Percentiles rank a stretch among this genome's conserved stretches.
These are phyloP conservation scores for Halesus radiatus DNA, from an alignment of 1,140 invertebrate species.

Conservation along the genomic window DNA sequence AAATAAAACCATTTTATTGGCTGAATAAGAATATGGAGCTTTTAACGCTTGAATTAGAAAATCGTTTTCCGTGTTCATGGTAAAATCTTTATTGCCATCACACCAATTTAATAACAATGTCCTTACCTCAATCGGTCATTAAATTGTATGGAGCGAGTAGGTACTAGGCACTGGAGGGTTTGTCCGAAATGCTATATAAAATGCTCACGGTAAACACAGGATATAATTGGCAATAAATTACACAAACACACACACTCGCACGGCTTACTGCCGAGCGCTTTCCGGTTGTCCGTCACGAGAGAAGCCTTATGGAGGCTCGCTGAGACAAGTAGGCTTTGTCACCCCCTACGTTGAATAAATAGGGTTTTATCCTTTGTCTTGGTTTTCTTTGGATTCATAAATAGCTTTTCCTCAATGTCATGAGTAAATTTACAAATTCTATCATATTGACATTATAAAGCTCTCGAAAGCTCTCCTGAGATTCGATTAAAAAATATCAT, in stretches of 20 bases:
- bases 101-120: conserved; percentile 30
- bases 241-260: conserved; percentile 28
- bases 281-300: conserved; percentile 55
- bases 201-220: conserved; percentile 43
- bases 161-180: neutral
- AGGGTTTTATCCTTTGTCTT: neutral
- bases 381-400: neutral
- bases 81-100: conserved; percentile 23
- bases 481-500: neutral
- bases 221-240: conserved; percentile 57
- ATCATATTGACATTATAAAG: conserved; percentile 24
- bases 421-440: neutral
- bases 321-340: neutral
- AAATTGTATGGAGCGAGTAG: neutral
- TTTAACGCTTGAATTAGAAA: conserved; percentile 18
- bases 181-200: conserved; percentile 22
- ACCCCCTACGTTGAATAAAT: neutral
- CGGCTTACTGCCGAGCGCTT: conserved; percentile 48
- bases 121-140: conserved; percentile 12
- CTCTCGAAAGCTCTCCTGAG: neutral
- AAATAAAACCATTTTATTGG: too few species aligned
- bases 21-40: neutral
- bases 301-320: neutral
- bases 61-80: conserved; percentile 12
- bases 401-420: neutral